Evolutionary conservation across 1,140 invertebrate species (phyloP).

Genomic region (Leptinotarsa lineolata): DNA sequence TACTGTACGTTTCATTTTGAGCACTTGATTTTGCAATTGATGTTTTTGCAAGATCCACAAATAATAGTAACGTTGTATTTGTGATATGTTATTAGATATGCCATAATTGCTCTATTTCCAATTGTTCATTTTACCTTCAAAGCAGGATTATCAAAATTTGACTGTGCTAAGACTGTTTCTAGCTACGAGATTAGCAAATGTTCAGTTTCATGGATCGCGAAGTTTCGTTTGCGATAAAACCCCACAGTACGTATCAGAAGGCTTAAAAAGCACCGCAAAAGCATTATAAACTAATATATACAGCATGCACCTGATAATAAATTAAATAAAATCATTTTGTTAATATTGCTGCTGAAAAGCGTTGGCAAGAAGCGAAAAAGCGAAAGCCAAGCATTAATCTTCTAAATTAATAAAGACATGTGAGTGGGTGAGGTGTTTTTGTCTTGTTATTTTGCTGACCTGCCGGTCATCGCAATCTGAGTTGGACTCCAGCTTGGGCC

Average conservation of each 20-base stretch:
- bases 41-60: neutral
- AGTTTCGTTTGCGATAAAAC: neutral
- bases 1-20: too few relatives aligned
- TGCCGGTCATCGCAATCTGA: slow-evolving; percentile 59
- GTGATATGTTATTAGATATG: neutral
- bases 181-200: too few relatives aligned
- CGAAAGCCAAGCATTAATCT: slow-evolving; percentile 37
- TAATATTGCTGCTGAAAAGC: slow-evolving; percentile 13
- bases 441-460: slow-evolving; percentile 54
- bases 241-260: neutral
- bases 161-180: too few relatives aligned
- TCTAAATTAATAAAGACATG: slow-evolving; percentile 49
- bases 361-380: slow-evolving; percentile 14
- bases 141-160: too few relatives aligned
- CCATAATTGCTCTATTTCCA: neutral
- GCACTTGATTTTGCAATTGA: too few relatives aligned
- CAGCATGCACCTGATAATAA: slow-evolving; percentile 14
- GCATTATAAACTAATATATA: slow-evolving; percentile 9
- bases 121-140: neutral
- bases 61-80: neutral
- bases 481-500: slow-evolving; percentile 55
- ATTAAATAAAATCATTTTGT: slow-evolving; percentile 5
- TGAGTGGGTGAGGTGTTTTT: slow-evolving; percentile 41
- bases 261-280: slow-evolving; percentile 16
- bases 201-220: neutral